phyloP scores from a whole-genome alignment of 2,888 invertebrate species.

The Pollenia angustigena region DNA sequence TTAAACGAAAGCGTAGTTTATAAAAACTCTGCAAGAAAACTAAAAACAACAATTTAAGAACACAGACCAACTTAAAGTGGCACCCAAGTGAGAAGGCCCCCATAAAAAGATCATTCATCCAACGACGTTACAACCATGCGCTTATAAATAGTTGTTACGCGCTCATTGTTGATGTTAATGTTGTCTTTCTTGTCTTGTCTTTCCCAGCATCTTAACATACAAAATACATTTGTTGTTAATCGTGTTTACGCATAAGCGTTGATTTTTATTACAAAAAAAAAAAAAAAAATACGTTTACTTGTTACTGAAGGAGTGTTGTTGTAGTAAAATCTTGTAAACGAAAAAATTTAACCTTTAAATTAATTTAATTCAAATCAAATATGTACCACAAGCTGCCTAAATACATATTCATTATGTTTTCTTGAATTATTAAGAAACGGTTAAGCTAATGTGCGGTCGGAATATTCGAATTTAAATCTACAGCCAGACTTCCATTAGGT shows the following conservation, averaged over 20 bases:
- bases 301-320: too few species aligned
- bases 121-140: not conserved
- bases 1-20: constrained; percentile 66
- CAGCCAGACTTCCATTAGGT: too few species aligned
- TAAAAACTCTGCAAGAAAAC: not conserved
- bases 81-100: constrained; percentile 50
- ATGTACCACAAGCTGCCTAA: too few species aligned
- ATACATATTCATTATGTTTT: too few species aligned
- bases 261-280: constrained; percentile 35
- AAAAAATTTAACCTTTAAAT: too few species aligned
- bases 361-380: too few species aligned
- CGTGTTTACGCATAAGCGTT: constrained; percentile 53
- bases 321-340: too few species aligned
- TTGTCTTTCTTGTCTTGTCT: constrained; percentile 14
- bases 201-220: constrained; percentile 6
- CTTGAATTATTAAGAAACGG: too few species aligned
- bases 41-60: constrained; percentile 15
- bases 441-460: too few species aligned
- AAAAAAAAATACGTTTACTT: constrained; percentile 10
- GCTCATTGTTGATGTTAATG: constrained; percentile 23
- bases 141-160: constrained; percentile 8
- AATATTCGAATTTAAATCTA: too few species aligned
- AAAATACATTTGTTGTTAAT: constrained; percentile 38
- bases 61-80: constrained; percentile 50
- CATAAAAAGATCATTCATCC: constrained; percentile 32